Percentiles rank a stretch among this genome's conserved stretches.
Evolutionary conservation across 2,888 invertebrate species (phyloP).

Genomic region (Cetonia aurata): DNA sequence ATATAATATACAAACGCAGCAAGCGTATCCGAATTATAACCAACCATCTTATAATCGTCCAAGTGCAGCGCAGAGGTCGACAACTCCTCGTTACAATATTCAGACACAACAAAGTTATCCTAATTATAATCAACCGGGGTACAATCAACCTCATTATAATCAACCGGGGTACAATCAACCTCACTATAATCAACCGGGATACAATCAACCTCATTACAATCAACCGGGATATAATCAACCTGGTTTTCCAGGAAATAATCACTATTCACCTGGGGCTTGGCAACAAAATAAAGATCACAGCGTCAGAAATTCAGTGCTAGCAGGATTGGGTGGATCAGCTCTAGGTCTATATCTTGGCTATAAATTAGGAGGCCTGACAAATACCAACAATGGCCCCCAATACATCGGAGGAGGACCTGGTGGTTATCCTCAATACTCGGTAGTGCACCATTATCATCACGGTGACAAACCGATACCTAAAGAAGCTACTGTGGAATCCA

Average conservation of each 20-base stretch:
- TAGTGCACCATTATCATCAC: constrained; percentile 43
- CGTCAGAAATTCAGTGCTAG: constrained; percentile 43
- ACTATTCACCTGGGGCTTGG: constrained; percentile 16
- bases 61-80: constrained; percentile 23
- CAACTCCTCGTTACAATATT: constrained; percentile 40
- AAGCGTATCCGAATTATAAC: constrained; percentile 35
- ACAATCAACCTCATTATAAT: constrained; percentile 37
- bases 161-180: constrained; percentile 43
- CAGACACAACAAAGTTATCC: constrained; percentile 35
- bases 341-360: constrained; percentile 44
- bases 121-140: constrained; percentile 31
- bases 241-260: constrained; percentile 24
- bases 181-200: constrained; percentile 36
- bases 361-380: constrained; percentile 38
- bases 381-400: constrained; percentile 21
- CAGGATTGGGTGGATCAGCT: constrained; percentile 44
- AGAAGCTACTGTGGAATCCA: constrained; percentile 35
- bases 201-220: constrained; percentile 39
- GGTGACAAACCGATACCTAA: constrained; percentile 37
- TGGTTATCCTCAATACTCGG: constrained; percentile 38
- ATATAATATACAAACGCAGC: constrained; percentile 41
- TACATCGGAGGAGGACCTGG: constrained; percentile 23
- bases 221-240: constrained; percentile 43
- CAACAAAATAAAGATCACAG: constrained; percentile 39
- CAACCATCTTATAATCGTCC: constrained; percentile 39